Conservation (phyloP, 2,888 invertebrate species). For the Bimastos eiseni region DNA sequence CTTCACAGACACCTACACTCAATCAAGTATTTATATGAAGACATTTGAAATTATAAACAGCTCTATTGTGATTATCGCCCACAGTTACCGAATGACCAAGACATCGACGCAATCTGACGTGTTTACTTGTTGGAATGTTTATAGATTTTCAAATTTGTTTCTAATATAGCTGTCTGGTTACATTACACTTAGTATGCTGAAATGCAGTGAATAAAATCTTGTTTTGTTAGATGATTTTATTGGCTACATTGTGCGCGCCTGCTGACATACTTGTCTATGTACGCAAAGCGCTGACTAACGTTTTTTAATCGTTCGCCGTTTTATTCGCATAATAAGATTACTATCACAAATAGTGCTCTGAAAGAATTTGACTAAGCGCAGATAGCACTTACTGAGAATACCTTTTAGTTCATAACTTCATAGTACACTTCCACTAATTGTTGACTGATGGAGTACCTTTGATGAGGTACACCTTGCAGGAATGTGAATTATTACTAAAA, state of each 20-base stretch:
- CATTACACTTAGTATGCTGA: not conserved
- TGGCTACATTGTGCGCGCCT: not conserved
- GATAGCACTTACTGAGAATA: not conserved
- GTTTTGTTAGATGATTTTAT: not conserved
- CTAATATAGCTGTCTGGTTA: slow-evolving; percentile 2
- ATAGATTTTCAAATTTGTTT: not conserved
- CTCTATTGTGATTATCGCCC: not conserved
- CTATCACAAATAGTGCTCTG: not conserved
- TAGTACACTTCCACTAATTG: not conserved
- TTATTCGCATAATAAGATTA: not conserved
- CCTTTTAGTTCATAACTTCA: not conserved
- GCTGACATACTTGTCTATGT: not conserved
- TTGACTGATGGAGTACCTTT: not conserved
- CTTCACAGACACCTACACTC: not conserved
- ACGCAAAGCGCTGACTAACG: not conserved
- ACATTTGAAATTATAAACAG: not conserved
- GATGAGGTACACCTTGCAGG: not conserved
- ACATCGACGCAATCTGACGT: not conserved
- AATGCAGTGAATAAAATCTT: not conserved
- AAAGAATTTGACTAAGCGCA: not conserved
- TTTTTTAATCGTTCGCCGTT: not conserved
- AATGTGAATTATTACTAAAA: not conserved
- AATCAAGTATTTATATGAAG: not conserved
- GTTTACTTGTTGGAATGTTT: not conserved
- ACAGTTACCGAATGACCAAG: not conserved